Percentiles rank a stretch among this genome's conserved stretches.
Evolutionary conservation across 2,113 vertebrate genomes (phyloP).

Genomic region (Callochromis pleurospilus): DNA sequence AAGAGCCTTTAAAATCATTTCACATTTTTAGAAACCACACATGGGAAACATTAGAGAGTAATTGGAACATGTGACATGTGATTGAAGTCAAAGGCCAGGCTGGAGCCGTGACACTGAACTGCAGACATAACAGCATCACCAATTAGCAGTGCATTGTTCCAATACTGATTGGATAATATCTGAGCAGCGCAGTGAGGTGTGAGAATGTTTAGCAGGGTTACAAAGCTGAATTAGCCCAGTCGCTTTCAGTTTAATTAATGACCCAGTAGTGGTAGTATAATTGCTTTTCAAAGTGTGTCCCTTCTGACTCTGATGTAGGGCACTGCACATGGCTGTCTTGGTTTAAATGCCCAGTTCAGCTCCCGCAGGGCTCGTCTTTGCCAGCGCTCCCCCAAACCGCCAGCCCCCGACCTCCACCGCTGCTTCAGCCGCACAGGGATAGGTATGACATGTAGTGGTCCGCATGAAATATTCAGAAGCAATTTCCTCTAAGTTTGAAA

Average conservation of each 20-base stretch:
- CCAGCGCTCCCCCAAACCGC: not conserved
- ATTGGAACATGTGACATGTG: slow-evolving; percentile 5
- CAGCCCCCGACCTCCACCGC: not conserved
- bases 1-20: not conserved
- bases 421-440: slow-evolving; percentile 12
- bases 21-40: not conserved
- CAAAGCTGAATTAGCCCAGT: slow-evolving; percentile 45
- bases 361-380: slow-evolving; percentile 7
- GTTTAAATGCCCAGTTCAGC: slow-evolving; percentile 6
- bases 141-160: slow-evolving; percentile 33
- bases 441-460: not conserved
- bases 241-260: slow-evolving; percentile 55
- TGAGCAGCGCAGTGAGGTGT: slow-evolving; percentile 25
- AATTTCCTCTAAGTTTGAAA: slow-evolving; percentile 59
- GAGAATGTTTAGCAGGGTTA: slow-evolving; percentile 34
- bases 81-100: slow-evolving; percentile 39
- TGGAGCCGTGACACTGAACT: slow-evolving; percentile 19
- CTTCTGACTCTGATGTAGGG: slow-evolving; percentile 23
- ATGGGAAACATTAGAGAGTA: not conserved
- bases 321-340: not conserved
- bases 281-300: slow-evolving; percentile 45
- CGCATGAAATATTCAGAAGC: slow-evolving; percentile 64
- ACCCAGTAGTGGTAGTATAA: slow-evolving; percentile 38
- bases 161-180: slow-evolving; percentile 42
- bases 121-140: slow-evolving; percentile 37